Evolutionary conservation across 2,113 vertebrate genomes (phyloP), one percentile per base, ranked within the genome.

Genomic region (Lipotes vexillifer): DNA sequence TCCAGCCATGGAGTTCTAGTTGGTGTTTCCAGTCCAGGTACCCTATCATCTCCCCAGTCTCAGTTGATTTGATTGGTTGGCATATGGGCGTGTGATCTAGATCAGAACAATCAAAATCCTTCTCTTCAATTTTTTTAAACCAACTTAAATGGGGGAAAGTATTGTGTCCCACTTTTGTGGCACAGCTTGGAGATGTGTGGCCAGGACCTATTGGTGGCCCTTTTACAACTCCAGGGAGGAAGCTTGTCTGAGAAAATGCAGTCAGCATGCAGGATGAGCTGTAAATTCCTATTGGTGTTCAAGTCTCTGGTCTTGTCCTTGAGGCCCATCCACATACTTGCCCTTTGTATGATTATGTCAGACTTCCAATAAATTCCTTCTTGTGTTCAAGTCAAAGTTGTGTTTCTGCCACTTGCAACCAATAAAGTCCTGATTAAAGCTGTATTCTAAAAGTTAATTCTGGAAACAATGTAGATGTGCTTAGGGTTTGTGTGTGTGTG

Each of bases 401-500:
- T 81, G 14, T 69, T 93, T 93, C 36, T 92, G 13, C 90, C 41
- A 78, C 18, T 96, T 96, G 38, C 4, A 87, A 15, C 93, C 55
- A 89, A 13, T 91, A 71, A 86, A 90, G 20, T 88, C 46, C 57
- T 81, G 29, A 82, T 78, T 83, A 86, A 93, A 83, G 17, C 25
- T 71, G 8, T 87, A 7, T 49, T 93, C 63, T 90, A 61, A 88
- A 88, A 88, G 14, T 74, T 77, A 96, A 82, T 86, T 97, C n/a
- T 93, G 31, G 11, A 96, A 90, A 93, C 63, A 74, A 11, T 80
- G 31, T 84, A 74, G 38, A 63, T 95, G 31, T 84, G 18, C 84
- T 93, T 36, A 75, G 25, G 25, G 21, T 87, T 18, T 93, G 1
- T 81, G 20, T 72, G 38, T 59, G 12, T 52, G 13, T 33, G 25